Evolutionary conservation across 2,113 vertebrate species (phyloP).

Genomic region (Microtus ochrogaster): DNA sequence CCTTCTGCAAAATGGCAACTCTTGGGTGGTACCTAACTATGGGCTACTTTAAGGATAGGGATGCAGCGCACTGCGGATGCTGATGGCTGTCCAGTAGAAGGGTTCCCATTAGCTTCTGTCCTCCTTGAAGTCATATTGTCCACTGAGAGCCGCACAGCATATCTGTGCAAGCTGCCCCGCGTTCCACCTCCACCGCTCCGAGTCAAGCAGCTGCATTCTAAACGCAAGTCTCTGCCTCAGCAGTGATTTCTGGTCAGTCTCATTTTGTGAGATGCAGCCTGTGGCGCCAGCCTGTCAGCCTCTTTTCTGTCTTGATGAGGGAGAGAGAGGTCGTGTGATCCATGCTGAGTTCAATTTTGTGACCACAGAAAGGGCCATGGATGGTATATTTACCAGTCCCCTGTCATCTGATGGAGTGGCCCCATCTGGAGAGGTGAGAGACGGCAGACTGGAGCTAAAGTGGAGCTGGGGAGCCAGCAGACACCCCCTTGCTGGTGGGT

Average conservation of each 20-base stretch:
- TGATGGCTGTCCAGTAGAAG: neutral
- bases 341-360: neutral
- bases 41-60: neutral
- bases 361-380: neutral
- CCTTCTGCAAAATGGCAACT: neutral
- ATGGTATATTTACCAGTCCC: neutral
- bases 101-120: neutral
- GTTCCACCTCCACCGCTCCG: neutral
- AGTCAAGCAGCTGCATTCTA: neutral
- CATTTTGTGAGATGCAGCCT: neutral
- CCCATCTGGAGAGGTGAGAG: neutral
- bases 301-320: constrained; percentile 23
- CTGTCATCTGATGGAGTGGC: neutral
- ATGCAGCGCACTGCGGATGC: neutral
- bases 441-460: neutral
- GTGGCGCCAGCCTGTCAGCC: neutral
- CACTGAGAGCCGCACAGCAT: neutral
- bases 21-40: accelerated
- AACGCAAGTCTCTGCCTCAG: neutral
- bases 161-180: accelerated
- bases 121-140: neutral
- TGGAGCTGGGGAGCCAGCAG: neutral
- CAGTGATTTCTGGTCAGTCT: neutral
- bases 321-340: neutral
- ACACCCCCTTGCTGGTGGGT: neutral